Conservation (phyloP, 2,113 vertebrate genomes). For the Probosciger aterrimus region DNA sequence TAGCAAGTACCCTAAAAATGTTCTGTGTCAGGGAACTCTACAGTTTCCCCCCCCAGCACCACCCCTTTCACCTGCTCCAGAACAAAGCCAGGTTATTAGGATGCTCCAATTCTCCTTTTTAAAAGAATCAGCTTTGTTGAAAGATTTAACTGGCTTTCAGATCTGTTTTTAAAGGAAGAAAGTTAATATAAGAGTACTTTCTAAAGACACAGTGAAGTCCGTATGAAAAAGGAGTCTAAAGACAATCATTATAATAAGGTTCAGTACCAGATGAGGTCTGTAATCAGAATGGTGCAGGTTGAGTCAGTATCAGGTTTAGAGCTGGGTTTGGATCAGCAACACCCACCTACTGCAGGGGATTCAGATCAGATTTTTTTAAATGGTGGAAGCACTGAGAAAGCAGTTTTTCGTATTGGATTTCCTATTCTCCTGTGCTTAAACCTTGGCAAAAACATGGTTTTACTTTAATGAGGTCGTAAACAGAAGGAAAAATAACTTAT, state of each 20-base stretch:
- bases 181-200: background rate
- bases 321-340: background rate
- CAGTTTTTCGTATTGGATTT: background rate
- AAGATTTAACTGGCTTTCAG: background rate
- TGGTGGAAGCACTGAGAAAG: background rate
- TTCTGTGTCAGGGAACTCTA: background rate
- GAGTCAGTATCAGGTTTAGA: background rate
- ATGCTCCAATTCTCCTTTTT: background rate
- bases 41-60: background rate
- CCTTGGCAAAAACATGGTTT: background rate
- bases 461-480: background rate
- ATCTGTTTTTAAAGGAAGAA: background rate
- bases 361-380: background rate
- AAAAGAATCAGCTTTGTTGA: background rate
- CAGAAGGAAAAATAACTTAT: background rate
- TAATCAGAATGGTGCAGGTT: background rate
- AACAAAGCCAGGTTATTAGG: background rate
- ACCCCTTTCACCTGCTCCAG: background rate
- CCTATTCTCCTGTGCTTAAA: background rate
- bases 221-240: background rate
- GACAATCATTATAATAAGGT: background rate
- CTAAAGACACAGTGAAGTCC: background rate
- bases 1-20: background rate
- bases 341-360: accelerated
- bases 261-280: background rate